phyloP scores from a whole-genome alignment of 2,888 invertebrate species.

The Psococerastis gibbosa region DNA sequence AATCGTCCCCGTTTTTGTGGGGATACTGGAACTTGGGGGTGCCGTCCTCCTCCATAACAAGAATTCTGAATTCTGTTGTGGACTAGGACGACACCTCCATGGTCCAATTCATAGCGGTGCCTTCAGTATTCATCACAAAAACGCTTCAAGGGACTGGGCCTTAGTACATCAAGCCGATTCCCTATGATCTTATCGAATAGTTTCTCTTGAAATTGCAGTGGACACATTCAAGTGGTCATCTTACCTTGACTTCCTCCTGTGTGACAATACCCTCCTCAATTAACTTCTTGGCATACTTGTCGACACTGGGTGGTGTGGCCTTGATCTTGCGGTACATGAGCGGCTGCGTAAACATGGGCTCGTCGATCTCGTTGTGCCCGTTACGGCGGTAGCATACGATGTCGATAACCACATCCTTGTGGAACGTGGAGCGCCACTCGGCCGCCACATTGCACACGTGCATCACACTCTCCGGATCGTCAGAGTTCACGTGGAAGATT shows the following conservation, averaged over 20 bases:
- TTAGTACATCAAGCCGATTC: too few species aligned
- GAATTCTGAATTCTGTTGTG: too few species aligned
- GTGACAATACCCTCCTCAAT: slow-evolving; percentile 59
- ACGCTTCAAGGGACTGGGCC: too few species aligned
- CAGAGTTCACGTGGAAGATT: slow-evolving; percentile 87
- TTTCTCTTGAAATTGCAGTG: neutral
- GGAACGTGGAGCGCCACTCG: slow-evolving; percentile 85
- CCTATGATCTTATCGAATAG: too few species aligned
- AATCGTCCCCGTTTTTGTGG: too few species aligned
- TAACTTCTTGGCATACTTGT: slow-evolving; percentile 67
- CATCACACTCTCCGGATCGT: slow-evolving; percentile 82
- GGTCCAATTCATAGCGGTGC: too few species aligned
- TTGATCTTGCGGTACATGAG: slow-evolving; percentile 88
- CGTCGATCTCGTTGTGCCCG: slow-evolving; percentile 95
- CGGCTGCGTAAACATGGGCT: slow-evolving; percentile 95
- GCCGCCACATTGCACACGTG: slow-evolving; percentile 82
- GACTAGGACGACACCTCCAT: too few species aligned
- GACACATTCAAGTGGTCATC: slow-evolving; percentile 3
- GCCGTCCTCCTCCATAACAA: too few species aligned
- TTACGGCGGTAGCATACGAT: slow-evolving; percentile 73
- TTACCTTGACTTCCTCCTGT: slow-evolving; percentile 46
- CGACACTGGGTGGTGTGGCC: slow-evolving; percentile 58
- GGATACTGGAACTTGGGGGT: too few species aligned
- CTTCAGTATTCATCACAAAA: too few species aligned
- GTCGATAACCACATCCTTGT: slow-evolving; percentile 86